Conservation (phyloP, 1,140 invertebrate genomes). For the Galleria mellonella region DNA sequence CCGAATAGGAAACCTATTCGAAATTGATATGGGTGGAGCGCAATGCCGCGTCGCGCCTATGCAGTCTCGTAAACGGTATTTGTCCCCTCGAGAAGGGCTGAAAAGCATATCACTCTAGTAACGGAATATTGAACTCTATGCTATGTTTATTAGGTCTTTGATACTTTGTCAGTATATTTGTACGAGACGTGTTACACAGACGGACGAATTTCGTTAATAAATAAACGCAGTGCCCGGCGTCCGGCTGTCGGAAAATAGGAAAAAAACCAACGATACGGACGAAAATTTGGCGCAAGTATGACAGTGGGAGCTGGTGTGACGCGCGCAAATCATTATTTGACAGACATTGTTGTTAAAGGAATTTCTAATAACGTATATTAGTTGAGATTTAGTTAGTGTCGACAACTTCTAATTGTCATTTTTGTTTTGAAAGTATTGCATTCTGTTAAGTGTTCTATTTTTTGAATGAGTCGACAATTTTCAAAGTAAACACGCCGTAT, state of each 20-base stretch:
- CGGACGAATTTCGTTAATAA: conserved; percentile 72
- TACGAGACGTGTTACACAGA: conserved; percentile 50
- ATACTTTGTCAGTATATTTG: not conserved
- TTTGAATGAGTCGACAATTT: too few species aligned
- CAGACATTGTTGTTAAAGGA: conserved; percentile 62
- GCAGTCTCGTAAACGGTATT: conserved; percentile 62
- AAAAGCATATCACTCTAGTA: conserved; percentile 13
- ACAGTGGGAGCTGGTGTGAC: conserved; percentile 52
- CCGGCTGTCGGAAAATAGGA: conserved; percentile 51
- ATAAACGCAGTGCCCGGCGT: conserved; percentile 63
- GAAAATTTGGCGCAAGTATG: conserved; percentile 71
- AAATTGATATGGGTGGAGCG: conserved; percentile 73
- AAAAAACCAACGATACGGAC: conserved; percentile 35
- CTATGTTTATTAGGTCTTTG: not conserved
- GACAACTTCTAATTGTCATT: conserved; percentile 36
- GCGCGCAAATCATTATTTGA: conserved; percentile 69
- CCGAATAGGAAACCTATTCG: conserved; percentile 70
- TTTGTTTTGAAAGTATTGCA: too few species aligned
- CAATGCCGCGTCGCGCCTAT: conserved; percentile 61
- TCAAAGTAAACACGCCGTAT: too few species aligned
- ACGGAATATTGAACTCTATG: conserved; percentile 29
- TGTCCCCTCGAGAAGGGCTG: conserved; percentile 31
- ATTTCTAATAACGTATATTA: conserved; percentile 67
- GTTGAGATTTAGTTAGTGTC: conserved; percentile 45
- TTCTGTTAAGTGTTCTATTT: too few species aligned